Base-by-base conservation (phyloP, 2,888 invertebrate species). In the Heteromurus nitidus region DNA sequence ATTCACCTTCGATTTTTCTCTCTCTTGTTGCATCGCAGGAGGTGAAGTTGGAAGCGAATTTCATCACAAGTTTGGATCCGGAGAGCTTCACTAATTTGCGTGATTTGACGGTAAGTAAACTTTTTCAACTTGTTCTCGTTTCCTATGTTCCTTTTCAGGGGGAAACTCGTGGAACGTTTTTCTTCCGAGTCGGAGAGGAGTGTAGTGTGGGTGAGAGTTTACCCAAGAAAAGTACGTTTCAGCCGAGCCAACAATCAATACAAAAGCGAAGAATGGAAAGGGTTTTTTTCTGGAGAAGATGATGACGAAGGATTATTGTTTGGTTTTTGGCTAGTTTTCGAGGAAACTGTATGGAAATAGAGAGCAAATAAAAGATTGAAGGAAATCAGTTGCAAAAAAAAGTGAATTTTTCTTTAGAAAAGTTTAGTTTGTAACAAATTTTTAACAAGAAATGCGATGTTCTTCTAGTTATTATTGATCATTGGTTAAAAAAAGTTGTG, bases 31-130 rank as follows among this genome's bases (percentile, higher is more conserved):
- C 36, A 36, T 13, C 44, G 30, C 36, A 87, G 87, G 85, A 85
- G 74, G 68, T 87, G 73, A 84, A 82, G 65, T 70, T 87, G 67
- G 75, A 68, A 31, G 62, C 50, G 30, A 87, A 87, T 80, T 53
- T 75, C 50, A 86, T 87, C 73, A 74, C 80, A 36, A 85, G 65
- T 64, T 68, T 87, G 81, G 86, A 87, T 24, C 82, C 86, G 11
- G 80, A 83, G 44, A 83, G 83, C 74, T 87, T 87, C 77, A 75
- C 83, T 74, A 84, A 85, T 81, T 82, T 87, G 64, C 77, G 84
- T 53, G 87, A 87, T 83, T 83, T 87, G 64, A 85, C 86, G 83
- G 87, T 87, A 80, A 75, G 86, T 85, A 53, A 69, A 50, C 31
- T 68, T 68, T 7, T n/a, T n/a, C n/a, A n/a, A n/a, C n/a, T n/a